Evolutionary conservation across 2,797 vertebrate species (phyloP).

Genomic region (Corythornis leucogaster): DNA sequence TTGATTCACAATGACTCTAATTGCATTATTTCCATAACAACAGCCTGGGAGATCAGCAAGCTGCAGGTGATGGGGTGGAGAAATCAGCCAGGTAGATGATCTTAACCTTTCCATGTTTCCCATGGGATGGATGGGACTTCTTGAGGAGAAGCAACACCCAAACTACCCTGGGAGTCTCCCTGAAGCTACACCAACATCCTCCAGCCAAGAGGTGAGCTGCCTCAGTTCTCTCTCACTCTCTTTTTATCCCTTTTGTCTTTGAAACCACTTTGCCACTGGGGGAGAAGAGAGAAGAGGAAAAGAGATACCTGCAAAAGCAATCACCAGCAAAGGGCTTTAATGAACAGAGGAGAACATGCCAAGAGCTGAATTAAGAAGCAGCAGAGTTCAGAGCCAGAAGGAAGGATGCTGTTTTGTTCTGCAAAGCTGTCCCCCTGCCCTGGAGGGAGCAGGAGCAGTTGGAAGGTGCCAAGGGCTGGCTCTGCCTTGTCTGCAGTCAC

Average conservation of each 20-base stretch:
- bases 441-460: not conserved
- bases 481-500: not conserved
- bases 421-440: not conserved
- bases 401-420: not conserved
- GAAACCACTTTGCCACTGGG: not conserved
- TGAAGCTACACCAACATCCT: not conserved
- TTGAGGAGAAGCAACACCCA: not conserved
- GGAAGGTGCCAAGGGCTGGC: not conserved
- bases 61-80: not conserved
- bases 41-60: constrained; percentile 28
- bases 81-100: not conserved
- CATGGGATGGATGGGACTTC: not conserved
- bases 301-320: not conserved
- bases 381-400: not conserved
- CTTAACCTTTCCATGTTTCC: not conserved
- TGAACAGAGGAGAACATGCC: not conserved
- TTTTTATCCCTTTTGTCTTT: not conserved
- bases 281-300: not conserved
- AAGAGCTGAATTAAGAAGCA: not conserved
- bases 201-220: not conserved
- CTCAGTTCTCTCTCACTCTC: not conserved
- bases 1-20: constrained; percentile 19
- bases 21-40: constrained; percentile 62
- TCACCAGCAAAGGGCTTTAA: not conserved
- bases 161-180: not conserved